A percentile compares a stretch with the other conserved stretches of the same genome.
Evolutionary conservation across 2,797 vertebrate genomes (phyloP).

Genomic region (Brotula barbata): DNA sequence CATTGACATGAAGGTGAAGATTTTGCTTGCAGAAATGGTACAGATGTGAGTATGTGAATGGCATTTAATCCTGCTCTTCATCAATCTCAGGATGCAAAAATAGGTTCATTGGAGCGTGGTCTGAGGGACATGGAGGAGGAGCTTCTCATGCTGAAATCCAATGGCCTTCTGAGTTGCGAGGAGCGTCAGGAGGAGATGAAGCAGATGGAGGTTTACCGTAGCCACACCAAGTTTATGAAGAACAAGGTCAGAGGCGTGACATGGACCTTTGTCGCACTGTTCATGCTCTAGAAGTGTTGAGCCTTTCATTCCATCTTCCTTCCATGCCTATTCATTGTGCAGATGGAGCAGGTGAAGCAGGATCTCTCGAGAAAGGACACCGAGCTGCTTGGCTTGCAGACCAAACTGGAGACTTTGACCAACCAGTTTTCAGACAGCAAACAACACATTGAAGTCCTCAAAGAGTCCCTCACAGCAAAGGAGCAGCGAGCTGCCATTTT

Average conservation of each 20-base stretch:
- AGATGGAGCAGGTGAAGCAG: slow-evolving; percentile 94
- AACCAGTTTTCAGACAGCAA: slow-evolving; percentile 99
- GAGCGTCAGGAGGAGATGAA: slow-evolving; percentile 99
- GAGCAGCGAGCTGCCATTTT: slow-evolving; percentile 97
- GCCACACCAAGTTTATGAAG: slow-evolving; percentile 99
- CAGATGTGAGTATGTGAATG: background rate
- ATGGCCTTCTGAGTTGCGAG: slow-evolving; percentile 96
- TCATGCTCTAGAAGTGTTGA: too few species aligned
- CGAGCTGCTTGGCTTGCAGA: slow-evolving; percentile 92
- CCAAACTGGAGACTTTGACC: slow-evolving; percentile 94
- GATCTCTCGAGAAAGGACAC: slow-evolving; percentile 97
- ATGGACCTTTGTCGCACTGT: too few species aligned
- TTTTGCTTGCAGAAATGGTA: background rate
- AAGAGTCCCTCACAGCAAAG: slow-evolving; percentile 97
- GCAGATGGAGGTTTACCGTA: slow-evolving; percentile 99
- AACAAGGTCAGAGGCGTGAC: slow-evolving; percentile 85
- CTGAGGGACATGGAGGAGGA: slow-evolving; percentile 97
- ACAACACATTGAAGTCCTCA: slow-evolving; percentile 97
- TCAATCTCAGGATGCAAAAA: slow-evolving; percentile 89
- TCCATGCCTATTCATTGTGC: slow-evolving; percentile 10
- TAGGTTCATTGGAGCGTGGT: slow-evolving; percentile 92
- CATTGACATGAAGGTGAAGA: slow-evolving; percentile 96
- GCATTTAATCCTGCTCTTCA: slow-evolving; percentile 8
- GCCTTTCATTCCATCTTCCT: background rate
- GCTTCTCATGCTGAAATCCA: slow-evolving; percentile 96